Percentiles rank a stretch among this genome's conserved stretches.
Conservation (phyloP, 2,113 vertebrate genomes). For the Origma solitaria region DNA sequence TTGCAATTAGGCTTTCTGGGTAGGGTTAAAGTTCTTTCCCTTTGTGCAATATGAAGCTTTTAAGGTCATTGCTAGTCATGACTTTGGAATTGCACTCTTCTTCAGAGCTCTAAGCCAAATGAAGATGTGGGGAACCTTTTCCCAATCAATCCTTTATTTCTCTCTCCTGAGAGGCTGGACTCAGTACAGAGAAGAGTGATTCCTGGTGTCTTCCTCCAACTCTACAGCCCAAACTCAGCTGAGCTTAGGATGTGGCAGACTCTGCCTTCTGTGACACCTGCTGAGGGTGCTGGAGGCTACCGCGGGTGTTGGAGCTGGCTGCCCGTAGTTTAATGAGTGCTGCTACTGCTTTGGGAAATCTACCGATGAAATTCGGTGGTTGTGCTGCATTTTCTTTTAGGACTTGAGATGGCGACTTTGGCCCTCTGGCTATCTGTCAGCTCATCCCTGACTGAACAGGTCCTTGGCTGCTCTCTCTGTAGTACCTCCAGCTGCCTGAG, state of each 20-base stretch:
- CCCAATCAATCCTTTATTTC: background rate
- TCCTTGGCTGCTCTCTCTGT: background rate
- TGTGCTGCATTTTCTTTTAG: background rate
- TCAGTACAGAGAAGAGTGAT: background rate
- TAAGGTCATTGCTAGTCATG: background rate
- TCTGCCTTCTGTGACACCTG: background rate
- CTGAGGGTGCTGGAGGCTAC: background rate
- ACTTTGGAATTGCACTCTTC: background rate
- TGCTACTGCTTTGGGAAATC: background rate
- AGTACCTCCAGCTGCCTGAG: background rate
- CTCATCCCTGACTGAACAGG: background rate
- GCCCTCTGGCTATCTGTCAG: background rate
- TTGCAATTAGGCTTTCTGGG: background rate
- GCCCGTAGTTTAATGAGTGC: too few species aligned
- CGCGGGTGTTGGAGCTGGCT: background rate
- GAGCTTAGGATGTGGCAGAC: background rate
- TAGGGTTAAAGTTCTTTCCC: background rate
- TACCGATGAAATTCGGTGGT: background rate
- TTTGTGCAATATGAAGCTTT: background rate
- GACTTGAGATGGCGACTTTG: background rate
- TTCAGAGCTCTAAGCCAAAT: background rate
- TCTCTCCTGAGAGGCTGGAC: background rate
- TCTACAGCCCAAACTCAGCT: background rate
- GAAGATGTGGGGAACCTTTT: background rate
- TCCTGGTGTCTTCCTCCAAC: background rate